A percentile compares a stretch with the other conserved stretches of the same genome.
Evolutionary conservation across 1,140 invertebrate genomes (phyloP).

Genomic region (Aphaenogaster floridana): DNA sequence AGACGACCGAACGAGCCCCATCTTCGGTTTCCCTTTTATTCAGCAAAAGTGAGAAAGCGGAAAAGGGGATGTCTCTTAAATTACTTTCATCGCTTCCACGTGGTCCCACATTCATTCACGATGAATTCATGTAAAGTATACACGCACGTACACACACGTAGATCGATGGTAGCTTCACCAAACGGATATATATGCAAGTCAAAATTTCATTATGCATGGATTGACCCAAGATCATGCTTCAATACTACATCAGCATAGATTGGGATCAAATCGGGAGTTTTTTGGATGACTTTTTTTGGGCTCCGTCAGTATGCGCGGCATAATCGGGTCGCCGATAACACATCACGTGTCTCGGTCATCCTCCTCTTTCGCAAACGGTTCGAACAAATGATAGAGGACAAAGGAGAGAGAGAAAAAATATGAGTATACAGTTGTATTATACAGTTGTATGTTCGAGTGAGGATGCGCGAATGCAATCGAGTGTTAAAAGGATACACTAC

Average conservation of each 20-base stretch:
- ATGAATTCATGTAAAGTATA: not conserved
- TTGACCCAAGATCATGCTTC: constrained; percentile 77
- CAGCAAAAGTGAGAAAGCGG: constrained; percentile 19
- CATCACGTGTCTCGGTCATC: constrained; percentile 19
- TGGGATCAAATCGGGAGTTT: constrained; percentile 73
- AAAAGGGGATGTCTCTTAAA: constrained; percentile 40
- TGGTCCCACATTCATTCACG: not conserved
- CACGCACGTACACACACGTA: not conserved
- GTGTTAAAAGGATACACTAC: no score
- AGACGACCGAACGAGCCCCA: not conserved
- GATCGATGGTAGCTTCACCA: not conserved
- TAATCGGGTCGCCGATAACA: constrained; percentile 66
- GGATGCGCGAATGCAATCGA: not conserved
- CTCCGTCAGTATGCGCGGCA: constrained; percentile 46
- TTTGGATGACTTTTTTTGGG: constrained; percentile 71
- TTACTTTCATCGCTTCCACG: constrained; percentile 49
- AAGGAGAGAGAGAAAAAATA: not conserved
- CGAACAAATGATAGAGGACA: not conserved
- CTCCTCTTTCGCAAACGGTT: constrained; percentile 16
- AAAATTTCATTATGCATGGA: constrained; percentile 81
- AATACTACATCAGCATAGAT: constrained; percentile 80
- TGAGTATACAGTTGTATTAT: not conserved
- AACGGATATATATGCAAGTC: constrained; percentile 72
- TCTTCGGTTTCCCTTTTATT: constrained; percentile 49
- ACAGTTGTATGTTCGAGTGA: no score